Base-by-base conservation (phyloP, 1,140 invertebrate species). In the Cardiocondyla obscurior region DNA sequence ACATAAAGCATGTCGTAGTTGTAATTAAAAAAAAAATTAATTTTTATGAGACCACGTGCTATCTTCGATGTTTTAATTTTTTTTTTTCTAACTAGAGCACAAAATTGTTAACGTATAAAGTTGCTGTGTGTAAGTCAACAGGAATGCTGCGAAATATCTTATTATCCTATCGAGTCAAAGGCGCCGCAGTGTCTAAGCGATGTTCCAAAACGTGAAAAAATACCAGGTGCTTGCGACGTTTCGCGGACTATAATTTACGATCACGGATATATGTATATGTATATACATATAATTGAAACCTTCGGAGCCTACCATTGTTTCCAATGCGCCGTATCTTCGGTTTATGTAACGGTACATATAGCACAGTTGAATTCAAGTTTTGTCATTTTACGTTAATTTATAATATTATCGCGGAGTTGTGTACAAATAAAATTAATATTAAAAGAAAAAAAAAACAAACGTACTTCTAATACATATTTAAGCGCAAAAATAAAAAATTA, bases 151-250 rank as follows among this genome's bases (percentile, higher is more conserved):
- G 22, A 76, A 19, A 49, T 12, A 46, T n/a, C n/a, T n/a, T n/a
- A n/a, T 57, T 28, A n/a, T 64, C 49, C 42, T 49, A n/a, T 8
- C 22, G 33, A 69, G 19, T 36, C 8, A 49, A 51, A 69, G 62
- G 33, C 33, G 62, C 33, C 46, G 33, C 7, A 30, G 7, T 69
- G 62, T 67, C 74, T 67, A 77, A 67, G 30, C 16, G 25, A 42
- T 53, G 33, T 22, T 55, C 46, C 62, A 69, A 79, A 79, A 69
- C 62, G 62, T 79, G 74, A 79, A 79, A 67, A 79, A 33, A 69
- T 64, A 42, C 8, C 74, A 79, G 62, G 44, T 79, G 74, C 16
- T 79, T 6, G 62, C 7, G 74, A 79, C 22, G 36, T 69, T 69
- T 28, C 36, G 25, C 74, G 1, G 12, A 36, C 74, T 79, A 79